These are phyloP conservation scores for Platygyra sinensis DNA, from an alignment of 64 coral and sea anemone genomes.

Conservation along the genomic window DNA sequence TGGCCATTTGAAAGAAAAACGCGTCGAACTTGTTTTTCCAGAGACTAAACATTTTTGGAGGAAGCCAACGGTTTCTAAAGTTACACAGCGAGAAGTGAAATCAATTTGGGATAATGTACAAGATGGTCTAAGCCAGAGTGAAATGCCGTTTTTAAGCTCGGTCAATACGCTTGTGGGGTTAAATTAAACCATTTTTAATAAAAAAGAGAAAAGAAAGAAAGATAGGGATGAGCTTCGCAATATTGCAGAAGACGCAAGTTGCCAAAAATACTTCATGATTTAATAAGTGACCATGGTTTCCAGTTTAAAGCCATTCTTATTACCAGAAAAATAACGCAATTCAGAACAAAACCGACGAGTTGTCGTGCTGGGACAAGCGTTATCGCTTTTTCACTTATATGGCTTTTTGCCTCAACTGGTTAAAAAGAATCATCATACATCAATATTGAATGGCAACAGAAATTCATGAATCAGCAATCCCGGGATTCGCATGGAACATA, in stretches of 20 bases:
- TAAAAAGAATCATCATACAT: too few relatives aligned
- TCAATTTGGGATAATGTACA: neutral
- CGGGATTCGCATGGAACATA: too few relatives aligned
- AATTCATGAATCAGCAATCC: too few relatives aligned
- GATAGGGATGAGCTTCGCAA: too few relatives aligned
- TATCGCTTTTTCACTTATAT: neutral
- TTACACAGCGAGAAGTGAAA: neutral
- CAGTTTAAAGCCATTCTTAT: neutral
- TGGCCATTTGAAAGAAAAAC: neutral
- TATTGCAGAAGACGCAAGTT: neutral
- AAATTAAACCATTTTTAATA: too few relatives aligned
- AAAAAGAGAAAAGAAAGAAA: too few relatives aligned
- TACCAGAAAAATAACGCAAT: neutral
- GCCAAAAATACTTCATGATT: neutral
- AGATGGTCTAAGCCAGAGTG: too few relatives aligned
- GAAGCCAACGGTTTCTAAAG: neutral
- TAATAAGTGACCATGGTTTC: neutral
- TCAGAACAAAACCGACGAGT: neutral
- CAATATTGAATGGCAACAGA: too few relatives aligned
- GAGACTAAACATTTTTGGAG: neutral
- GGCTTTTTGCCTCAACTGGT: too few relatives aligned
- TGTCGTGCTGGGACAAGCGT: neutral
- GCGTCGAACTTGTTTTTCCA: neutral
- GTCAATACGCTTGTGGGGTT: too few relatives aligned
- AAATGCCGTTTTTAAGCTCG: too few relatives aligned